Conservation (phyloP, 1,140 invertebrate genomes). For the Yoshiicerus persimilis region DNA sequence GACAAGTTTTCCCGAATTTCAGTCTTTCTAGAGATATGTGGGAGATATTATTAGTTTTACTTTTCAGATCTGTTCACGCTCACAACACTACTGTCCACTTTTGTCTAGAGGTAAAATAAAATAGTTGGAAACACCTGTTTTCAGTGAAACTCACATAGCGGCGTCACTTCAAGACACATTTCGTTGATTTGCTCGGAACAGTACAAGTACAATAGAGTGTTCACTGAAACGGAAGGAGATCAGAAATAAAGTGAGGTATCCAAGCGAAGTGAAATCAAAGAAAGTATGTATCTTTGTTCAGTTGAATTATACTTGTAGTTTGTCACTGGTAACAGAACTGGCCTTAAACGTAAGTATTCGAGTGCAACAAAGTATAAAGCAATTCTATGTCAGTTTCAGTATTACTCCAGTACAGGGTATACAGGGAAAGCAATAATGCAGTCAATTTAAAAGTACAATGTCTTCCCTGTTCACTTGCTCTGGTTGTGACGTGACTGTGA, state of each 20-base stretch:
- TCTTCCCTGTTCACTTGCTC: neutral
- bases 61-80: too few relatives aligned
- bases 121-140: neutral
- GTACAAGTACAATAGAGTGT: neutral
- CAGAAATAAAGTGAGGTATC: neutral
- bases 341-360: neutral
- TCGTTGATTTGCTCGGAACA: neutral
- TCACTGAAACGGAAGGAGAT: neutral
- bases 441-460: neutral
- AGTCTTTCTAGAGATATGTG: neutral
- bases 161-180: neutral
- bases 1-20: too few relatives aligned
- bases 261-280: neutral
- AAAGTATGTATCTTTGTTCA: neutral
- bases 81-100: too few relatives aligned
- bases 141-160: neutral
- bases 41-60: neutral
- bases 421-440: neutral
- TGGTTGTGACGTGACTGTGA: neutral
- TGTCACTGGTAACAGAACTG: too few relatives aligned
- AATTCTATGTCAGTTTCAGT: neutral
- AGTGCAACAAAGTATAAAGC: neutral
- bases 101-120: neutral
- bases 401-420: neutral
- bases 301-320: neutral